Base-by-base conservation (phyloP, 2,888 invertebrate genomes). In the Anoplius nigerrimus region DNA sequence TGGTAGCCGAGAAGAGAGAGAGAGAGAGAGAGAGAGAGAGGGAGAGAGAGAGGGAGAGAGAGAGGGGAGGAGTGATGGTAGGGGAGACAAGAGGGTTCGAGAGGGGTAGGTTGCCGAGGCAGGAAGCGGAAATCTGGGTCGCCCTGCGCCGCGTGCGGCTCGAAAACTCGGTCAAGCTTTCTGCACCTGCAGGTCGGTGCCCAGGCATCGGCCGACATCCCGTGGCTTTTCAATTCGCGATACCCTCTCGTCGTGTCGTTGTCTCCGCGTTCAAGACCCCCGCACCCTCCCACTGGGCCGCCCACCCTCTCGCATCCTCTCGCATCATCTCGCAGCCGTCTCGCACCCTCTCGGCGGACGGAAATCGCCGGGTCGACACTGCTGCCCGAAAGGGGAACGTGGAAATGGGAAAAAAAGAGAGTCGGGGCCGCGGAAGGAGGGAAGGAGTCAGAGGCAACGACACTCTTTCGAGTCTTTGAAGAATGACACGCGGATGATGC, bases 111-210 rank as follows among this genome's bases (percentile, higher is more conserved):
- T 18, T 18, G 48, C 48, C 42, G 16, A 54, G 78, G 77, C 74
- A 75, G 72, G 77, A 1, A 77, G 77, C 75, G 76, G 74, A 79
- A 83, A 87, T 86, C 84, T 86, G 74, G 86, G 87, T 85, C 87
- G 79, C 79, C 86, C 83, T 87, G 86, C 83, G 81, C 85, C 82
- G 83, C 82, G 84, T 81, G 82, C 80, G 80, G 77, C 78, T 82
- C 83, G 82, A 70, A 81, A 87, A 87, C 85, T 87, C 87, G 87
- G 87, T 87, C 87, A 87, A 87, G 86, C 87, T 87, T 86, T 87
- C 87, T 85, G 86, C 86, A 87, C 87, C 87, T 87, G 87, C 86
- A 84, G 84, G 85, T 85, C 77, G 78, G 78, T 78, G 75, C 77
- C 75, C 74, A 72, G 69, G 65, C 69, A 75, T 72, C 71, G 75